Conservation (phyloP, 2,797 vertebrate species). For the Knipowitschia caucasica region DNA sequence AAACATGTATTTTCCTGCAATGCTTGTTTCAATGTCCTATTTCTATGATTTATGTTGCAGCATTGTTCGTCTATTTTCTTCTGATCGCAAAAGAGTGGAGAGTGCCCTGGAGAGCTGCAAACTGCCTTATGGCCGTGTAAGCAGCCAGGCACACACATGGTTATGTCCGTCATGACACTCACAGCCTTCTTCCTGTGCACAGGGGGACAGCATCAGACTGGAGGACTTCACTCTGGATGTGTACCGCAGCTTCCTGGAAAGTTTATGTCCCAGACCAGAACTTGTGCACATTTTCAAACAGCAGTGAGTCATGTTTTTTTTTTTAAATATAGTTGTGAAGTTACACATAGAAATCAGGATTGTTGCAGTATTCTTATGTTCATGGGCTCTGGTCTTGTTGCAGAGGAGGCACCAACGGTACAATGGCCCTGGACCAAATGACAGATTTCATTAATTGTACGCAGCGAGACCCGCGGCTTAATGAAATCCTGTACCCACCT, state of each 20-base stretch:
- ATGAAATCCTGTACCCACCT: slow-evolving; percentile 96
- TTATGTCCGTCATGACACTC: neutral
- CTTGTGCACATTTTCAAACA: slow-evolving; percentile 89
- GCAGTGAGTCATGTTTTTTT: too few relatives aligned
- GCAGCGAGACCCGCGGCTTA: slow-evolving; percentile 91
- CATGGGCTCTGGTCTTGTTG: neutral
- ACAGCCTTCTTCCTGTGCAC: slow-evolving; percentile 16
- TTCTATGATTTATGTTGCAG: slow-evolving; percentile 64
- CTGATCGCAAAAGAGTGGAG: slow-evolving; percentile 94
- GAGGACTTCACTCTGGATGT: slow-evolving; percentile 90
- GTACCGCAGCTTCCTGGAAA: slow-evolving; percentile 88
- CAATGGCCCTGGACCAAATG: slow-evolving; percentile 90
- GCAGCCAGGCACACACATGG: neutral
- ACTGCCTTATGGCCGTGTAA: slow-evolving; percentile 92
- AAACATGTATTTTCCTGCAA: too few relatives aligned
- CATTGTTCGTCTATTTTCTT: slow-evolving; percentile 91
- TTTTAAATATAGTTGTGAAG: neutral
- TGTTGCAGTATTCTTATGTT: neutral
- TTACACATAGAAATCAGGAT: neutral
- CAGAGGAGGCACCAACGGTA: slow-evolving; percentile 84
- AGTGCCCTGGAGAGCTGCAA: slow-evolving; percentile 88
- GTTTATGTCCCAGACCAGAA: slow-evolving; percentile 91
- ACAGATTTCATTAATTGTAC: slow-evolving; percentile 95
- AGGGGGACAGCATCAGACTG: slow-evolving; percentile 94
- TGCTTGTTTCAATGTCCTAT: neutral